Base-by-base conservation (phyloP, 2,888 invertebrate genomes). In the Noctuana brunneofusca region DNA sequence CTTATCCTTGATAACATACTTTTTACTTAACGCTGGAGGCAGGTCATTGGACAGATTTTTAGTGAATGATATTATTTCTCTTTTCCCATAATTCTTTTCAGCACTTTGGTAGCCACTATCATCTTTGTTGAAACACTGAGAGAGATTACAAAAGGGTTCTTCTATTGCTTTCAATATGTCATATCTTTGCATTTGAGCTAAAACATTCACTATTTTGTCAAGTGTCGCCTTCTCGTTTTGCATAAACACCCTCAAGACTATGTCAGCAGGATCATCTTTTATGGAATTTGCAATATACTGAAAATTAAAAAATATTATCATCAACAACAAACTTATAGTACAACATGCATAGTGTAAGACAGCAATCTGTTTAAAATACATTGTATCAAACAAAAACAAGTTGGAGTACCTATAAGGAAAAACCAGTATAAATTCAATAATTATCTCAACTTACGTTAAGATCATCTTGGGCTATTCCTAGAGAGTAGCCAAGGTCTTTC, bases 231-330 rank as follows among this genome's bases (percentile, higher is more conserved):
- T 88, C 22, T 87, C 83, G 70, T 84, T 85, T 80, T 93, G 92
- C 66, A 86, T 86, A 69, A 87, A 93, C 5, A 93, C 84, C 76
- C 92, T 86, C 41, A 93, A 73, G 0, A 93, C 89, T 67, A 91
- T 86, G 68, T 93, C 92, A 16, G 91, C 92, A 58, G 90, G 92
- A 70, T 93, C 92, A 63, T 91, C 89, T 69, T 86, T 89, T 14
- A 92, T 88, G 56, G 91, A 86, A 71, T 92, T 89, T 71, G 84
- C 89, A 67, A 93, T 93, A 64, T 92, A 91, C 92, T 92, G 81
- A 63, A 83, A 84, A 64, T 57, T 18, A 11, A n/a, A 20, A 20
- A 46, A 38, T n/a, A n/a, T 27, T 27, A 5, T 27, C 8, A 27
- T 27, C 8, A 27, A 8, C 4, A 8, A 5, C 27, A 27, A 5